Evolutionary conservation across 64 coral and sea anemone species (phyloP).

Genomic region (Actinia tenebrosa): DNA sequence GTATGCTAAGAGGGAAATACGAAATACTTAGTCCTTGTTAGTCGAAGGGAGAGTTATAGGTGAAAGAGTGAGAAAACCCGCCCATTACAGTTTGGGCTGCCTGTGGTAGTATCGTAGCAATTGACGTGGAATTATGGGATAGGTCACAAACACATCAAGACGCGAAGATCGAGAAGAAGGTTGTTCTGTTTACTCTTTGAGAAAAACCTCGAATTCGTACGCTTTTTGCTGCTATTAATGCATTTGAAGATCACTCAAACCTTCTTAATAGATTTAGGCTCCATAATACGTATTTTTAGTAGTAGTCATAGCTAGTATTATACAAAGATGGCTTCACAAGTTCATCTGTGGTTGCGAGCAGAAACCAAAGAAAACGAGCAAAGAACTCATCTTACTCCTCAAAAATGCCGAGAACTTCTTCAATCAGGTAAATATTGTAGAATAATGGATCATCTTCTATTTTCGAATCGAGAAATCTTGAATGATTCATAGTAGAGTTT

Average conservation of each 20-base stretch:
- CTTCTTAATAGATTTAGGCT: not conserved
- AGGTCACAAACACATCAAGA: not conserved
- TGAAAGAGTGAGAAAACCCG: too few relatives aligned
- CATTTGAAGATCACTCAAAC: not conserved
- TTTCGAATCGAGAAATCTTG: too few relatives aligned
- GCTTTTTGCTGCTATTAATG: not conserved
- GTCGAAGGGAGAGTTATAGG: too few relatives aligned
- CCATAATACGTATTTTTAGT: not conserved
- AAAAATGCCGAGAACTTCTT: conserved; percentile 56
- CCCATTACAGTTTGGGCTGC: not conserved
- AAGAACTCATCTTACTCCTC: conserved; percentile 66
- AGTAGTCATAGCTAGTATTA: not conserved
- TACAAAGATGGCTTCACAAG: not conserved
- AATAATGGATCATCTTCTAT: not conserved
- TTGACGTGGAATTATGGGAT: not conserved
- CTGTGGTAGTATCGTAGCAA: not conserved
- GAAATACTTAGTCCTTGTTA: too few relatives aligned
- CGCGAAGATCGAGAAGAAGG: not conserved
- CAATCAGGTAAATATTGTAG: conserved; percentile 38
- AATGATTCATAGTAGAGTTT: too few relatives aligned
- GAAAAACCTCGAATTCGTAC: not conserved
- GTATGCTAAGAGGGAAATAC: too few relatives aligned
- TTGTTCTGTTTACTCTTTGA: not conserved
- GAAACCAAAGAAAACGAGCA: conserved; percentile 62
- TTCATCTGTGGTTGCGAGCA: conserved; percentile 76